Base-by-base conservation (phyloP, 1,140 invertebrate species). In the Spodoptera frugiperda region DNA sequence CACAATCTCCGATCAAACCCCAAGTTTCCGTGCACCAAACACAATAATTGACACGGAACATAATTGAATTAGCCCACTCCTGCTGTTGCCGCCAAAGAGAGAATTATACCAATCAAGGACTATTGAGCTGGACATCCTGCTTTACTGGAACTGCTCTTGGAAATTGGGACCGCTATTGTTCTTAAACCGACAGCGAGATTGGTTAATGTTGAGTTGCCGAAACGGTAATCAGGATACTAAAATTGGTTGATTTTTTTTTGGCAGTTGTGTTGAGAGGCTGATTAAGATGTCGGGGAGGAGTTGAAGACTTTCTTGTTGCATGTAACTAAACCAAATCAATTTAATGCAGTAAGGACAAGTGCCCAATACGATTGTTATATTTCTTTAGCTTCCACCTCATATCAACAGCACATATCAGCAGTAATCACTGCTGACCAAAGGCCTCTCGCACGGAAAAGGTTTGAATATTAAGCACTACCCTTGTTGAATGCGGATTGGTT, bases 91-190 rank as follows among this genome's bases (percentile, higher is more conserved):
- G 63, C 67, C 49, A 70, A 70, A 70, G 54, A 48, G 9, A 14
- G 48, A 73, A 73, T 73, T 73, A 33, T 57, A 4, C 12, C 39
- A 73, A 73, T 73, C 70, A 73, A 59, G 70, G 70, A 73, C 54
- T 59, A 59, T 73, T 73, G 70, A 59, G 33, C 4, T 49, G 9
- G 9, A 25, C 25, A 30, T 53, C 67, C 67, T 51, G 59, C 44
- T 73, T 71, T 71, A 54, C 49, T 12, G 30, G 30, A 33, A 14
- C 14, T 33, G 57, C 19, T 67, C 10, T 14, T 12, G 17, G 14
- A 39, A 67, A 49, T 67, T 67, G 19, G 15, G 14, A n/a, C 15
- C 21, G 19, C 12, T 19, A 48, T 67, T 49, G 63, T 65, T 5
- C 33, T 19, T 15, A 4, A 15, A 17, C 14, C 1, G 14, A 39